A percentile compares a stretch with the other conserved stretches of the same genome.
These are phyloP conservation scores for Dolichotis patagonum DNA, from an alignment of 2,113 vertebrate genomes.

Conservation along the genomic window DNA sequence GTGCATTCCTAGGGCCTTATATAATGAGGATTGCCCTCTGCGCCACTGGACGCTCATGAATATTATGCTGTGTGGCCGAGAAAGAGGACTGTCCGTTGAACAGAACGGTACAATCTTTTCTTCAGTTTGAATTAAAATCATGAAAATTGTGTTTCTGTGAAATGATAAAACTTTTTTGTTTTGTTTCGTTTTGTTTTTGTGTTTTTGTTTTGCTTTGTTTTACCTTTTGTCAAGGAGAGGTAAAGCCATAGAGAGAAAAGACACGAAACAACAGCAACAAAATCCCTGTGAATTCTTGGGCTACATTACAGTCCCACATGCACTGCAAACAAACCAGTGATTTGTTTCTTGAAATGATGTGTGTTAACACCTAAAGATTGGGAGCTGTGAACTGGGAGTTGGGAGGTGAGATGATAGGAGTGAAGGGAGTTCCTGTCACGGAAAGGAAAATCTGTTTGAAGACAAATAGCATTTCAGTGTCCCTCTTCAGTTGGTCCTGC, in stretches of 20 bases:
- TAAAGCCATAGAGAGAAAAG: neutral
- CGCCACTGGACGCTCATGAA: slow-evolving; percentile 77
- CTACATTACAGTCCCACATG: slow-evolving; percentile 49
- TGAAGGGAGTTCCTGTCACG: slow-evolving; percentile 37
- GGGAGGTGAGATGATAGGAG: slow-evolving; percentile 48
- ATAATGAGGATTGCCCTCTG: slow-evolving; percentile 79
- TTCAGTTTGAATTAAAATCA: slow-evolving; percentile 77
- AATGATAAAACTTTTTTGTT: neutral
- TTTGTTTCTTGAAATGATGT: slow-evolving; percentile 63
- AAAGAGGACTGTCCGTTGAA: slow-evolving; percentile 62
- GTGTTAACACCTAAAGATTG: slow-evolving; percentile 45
- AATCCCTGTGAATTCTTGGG: neutral
- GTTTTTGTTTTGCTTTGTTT: neutral
- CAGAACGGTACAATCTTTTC: slow-evolving; percentile 75
- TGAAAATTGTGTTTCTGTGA: slow-evolving; percentile 54
- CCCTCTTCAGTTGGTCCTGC: slow-evolving; percentile 67
- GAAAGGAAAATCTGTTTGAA: slow-evolving; percentile 26
- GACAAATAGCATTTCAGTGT: neutral
- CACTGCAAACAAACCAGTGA: slow-evolving; percentile 39
- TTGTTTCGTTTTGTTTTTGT: neutral
- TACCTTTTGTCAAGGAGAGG: slow-evolving; percentile 35
- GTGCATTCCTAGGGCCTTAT: slow-evolving; percentile 84
- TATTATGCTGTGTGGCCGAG: slow-evolving; percentile 77
- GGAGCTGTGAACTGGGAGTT: slow-evolving; percentile 22
- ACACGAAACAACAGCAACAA: neutral